phyloP scores from a whole-genome alignment of 92 coral and sea anemone genomes.

The Paramuricea clavata region DNA sequence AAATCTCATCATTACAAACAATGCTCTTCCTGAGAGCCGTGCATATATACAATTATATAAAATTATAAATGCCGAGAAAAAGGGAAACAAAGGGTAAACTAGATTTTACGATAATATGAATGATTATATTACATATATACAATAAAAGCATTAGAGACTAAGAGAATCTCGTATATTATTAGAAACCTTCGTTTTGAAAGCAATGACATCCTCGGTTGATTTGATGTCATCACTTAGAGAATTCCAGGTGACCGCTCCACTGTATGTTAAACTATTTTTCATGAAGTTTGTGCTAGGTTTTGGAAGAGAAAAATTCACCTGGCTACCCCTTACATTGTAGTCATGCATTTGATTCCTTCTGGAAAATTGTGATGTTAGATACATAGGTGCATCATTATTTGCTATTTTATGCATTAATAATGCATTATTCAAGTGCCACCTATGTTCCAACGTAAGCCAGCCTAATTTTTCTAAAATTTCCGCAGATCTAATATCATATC shows the following conservation, averaged over 20 bases:
- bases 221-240: neutral
- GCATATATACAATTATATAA: no score
- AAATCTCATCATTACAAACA: no score
- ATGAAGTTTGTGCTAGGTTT: neutral
- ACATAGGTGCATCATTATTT: neutral
- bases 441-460: constrained; percentile 33
- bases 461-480: constrained; percentile 36
- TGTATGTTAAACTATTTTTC: neutral
- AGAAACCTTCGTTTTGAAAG: neutral
- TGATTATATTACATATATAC: neutral
- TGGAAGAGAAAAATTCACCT: no score
- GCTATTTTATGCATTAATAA: neutral
- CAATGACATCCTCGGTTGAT: neutral
- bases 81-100: no score
- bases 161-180: neutral
- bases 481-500: constrained; percentile 37
- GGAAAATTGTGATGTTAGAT: no score
- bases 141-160: neutral
- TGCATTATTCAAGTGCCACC: neutral
- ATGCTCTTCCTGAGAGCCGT: no score
- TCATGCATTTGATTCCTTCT: neutral
- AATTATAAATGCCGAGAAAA: no score
- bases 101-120: no score
- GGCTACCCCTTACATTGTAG: neutral
- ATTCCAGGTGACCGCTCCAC: neutral